Evolutionary conservation across 2,888 invertebrate species (phyloP), one percentile per base, ranked within the genome.

Genomic region (Platerodrilus igneus): DNA sequence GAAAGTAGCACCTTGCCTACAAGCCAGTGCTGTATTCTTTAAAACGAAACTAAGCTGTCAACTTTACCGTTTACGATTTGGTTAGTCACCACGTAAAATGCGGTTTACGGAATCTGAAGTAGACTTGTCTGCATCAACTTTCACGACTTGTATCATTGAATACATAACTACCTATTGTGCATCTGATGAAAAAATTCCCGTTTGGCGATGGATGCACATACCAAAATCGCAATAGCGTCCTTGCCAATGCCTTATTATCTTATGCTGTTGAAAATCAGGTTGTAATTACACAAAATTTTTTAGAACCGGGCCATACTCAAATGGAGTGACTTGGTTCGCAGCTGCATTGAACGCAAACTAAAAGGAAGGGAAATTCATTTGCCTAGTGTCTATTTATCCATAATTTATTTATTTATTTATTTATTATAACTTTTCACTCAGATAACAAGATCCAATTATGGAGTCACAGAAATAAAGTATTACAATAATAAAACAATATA

Each of bases 251-350:
- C n/a, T 26, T 46, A n/a, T 20, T 44, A 17, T 37, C 33, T 27
- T 25, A 37, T 18, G 13, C 43, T 7, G 11, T 37, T 9, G 3
- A 9, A 4, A 18, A 45, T 9, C 15, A 33, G 10, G 21, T 45
- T 3, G 13, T 18, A 5, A 33, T 45, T 9, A 21, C 29, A 9
- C 42, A 48, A n/a, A n/a, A 40, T 6, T 40, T 23, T 29, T 17
- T 40, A 7, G 32, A 29, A 34, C 47, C 48, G 8, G 62, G 60
- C n/a, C 63, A 63, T 41, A 58, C 63, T 2, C 60, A 63, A 46
- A 62, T 63, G 58, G 59, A 63, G 40, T 14, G 64, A 64, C 41
- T 56, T 54, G 0, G 56, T 60, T 2, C 62, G 65, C 47, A 33
- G 55, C 39, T 37, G 43, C 2, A 58, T 64, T 15, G 63, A 64